Percentiles rank a stretch among this genome's conserved stretches.
Conservation (phyloP, 23 tunicate genomes). For the Aplidium turbinatum region DNA sequence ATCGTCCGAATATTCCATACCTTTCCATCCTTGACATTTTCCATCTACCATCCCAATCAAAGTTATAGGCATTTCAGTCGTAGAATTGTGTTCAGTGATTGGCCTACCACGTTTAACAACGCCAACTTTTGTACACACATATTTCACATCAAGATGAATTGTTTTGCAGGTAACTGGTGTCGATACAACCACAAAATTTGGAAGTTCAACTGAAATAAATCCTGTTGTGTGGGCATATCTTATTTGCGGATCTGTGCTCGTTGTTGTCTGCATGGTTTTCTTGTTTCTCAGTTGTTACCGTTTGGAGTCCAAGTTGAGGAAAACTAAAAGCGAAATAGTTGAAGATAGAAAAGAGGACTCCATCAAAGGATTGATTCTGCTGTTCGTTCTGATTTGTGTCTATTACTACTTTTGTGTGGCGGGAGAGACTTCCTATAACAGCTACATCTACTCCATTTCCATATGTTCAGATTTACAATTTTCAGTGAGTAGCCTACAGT, state of each 20-base stretch:
- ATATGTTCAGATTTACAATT: constrained; percentile 81
- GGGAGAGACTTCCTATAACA: constrained; percentile 92
- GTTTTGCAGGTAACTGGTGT: too few relatives aligned
- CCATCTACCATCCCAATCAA: too few relatives aligned
- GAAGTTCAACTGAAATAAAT: constrained; percentile 19
- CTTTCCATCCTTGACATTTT: too few relatives aligned
- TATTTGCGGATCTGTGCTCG: constrained; percentile 65
- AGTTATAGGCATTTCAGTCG: too few relatives aligned
- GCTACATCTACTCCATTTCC: constrained; percentile 93
- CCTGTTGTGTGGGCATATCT: constrained; percentile 91
- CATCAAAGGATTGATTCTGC: constrained; percentile 27
- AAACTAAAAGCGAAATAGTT: constrained; percentile 16
- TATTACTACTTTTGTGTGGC: constrained; percentile 95
- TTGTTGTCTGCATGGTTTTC: constrained; percentile 50
- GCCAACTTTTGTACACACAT: too few relatives aligned
- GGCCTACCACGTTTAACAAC: too few relatives aligned
- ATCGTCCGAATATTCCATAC: too few relatives aligned
- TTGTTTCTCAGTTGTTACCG: constrained; percentile 31
- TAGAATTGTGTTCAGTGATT: too few relatives aligned
- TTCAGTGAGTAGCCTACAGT: constrained; percentile 69
- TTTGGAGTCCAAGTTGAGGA: constrained; percentile 51
- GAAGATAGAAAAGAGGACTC: constrained; percentile 74
- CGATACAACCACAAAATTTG: too few relatives aligned
- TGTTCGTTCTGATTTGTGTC: constrained; percentile 60
- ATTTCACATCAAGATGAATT: too few relatives aligned